A percentile compares a stretch with the other conserved stretches of the same genome.
These are phyloP conservation scores for Achroia grisella DNA, from an alignment of 1,140 invertebrate genomes.

Conservation along the genomic window DNA sequence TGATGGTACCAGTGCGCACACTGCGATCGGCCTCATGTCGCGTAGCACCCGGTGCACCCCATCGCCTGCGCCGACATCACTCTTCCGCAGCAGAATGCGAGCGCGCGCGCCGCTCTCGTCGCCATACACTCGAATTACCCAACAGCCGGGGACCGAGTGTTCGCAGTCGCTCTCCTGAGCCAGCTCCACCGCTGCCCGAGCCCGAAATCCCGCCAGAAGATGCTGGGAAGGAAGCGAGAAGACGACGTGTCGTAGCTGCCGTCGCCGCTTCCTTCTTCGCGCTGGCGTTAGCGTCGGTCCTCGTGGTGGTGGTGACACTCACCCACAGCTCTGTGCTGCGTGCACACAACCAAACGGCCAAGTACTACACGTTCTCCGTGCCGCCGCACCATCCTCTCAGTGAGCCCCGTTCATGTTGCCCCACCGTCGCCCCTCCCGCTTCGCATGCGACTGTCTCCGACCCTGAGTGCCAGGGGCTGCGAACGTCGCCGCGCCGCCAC, in stretches of 20 bases:
- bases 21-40: constrained; percentile 60
- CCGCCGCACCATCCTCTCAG: constrained; percentile 73
- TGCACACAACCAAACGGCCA: constrained; percentile 74
- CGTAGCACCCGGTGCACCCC: constrained; percentile 51
- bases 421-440: constrained; percentile 71
- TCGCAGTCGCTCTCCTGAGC: constrained; percentile 53
- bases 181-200: constrained; percentile 43
- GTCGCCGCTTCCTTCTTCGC: constrained; percentile 80
- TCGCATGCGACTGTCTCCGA: constrained; percentile 72
- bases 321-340: constrained; percentile 77
- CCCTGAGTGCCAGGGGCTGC: constrained; percentile 63
- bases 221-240: constrained; percentile 73
- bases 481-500: constrained; percentile 47
- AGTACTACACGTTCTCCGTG: constrained; percentile 78
- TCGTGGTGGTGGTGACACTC: constrained; percentile 82
- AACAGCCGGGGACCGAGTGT: constrained; percentile 56
- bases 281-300: constrained; percentile 78
- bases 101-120: constrained; percentile 51
- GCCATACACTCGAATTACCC: constrained; percentile 55
- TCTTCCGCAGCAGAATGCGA: constrained; percentile 65
- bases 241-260: constrained; percentile 77
- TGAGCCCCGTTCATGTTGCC: constrained; percentile 73
- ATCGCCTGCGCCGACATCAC: constrained; percentile 57
- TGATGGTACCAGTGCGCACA: constrained; percentile 62
- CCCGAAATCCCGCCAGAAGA: constrained; percentile 46